Percentiles rank a stretch among this genome's conserved stretches.
Conservation (phyloP, 2,113 vertebrate species). For the Henicopernis longicauda region DNA sequence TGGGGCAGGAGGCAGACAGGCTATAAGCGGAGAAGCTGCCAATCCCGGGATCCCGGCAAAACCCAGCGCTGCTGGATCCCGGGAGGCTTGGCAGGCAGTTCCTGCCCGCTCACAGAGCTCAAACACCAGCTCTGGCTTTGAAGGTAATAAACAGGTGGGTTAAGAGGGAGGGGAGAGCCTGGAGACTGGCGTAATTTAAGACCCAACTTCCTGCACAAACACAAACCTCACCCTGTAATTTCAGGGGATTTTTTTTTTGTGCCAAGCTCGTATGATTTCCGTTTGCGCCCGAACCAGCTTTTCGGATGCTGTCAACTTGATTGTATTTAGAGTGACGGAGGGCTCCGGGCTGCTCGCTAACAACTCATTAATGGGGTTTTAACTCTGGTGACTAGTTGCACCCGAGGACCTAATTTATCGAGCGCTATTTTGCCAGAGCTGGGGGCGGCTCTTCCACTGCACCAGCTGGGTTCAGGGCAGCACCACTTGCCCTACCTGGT, state of each 20-base stretch:
- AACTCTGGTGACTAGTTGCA: neutral
- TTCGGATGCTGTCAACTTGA: neutral
- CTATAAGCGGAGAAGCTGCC: rapidly evolving
- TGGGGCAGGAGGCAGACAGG: neutral
- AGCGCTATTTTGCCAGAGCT: rapidly evolving
- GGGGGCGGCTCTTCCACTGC: neutral
- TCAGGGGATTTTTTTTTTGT: neutral
- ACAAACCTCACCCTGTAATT: neutral
- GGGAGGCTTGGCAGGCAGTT: neutral
- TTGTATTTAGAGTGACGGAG: neutral
- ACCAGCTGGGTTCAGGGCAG: rapidly evolving
- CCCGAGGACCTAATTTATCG: neutral
- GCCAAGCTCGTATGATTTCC: neutral
- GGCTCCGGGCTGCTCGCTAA: neutral
- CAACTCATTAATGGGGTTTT: neutral
- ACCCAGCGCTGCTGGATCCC: rapidly evolving
- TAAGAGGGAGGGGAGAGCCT: neutral
- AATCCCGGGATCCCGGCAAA: neutral
- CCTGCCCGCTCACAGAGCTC: neutral
- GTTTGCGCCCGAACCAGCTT: neutral
- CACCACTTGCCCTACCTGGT: conserved; percentile 76
- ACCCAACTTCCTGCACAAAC: neutral
- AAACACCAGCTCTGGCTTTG: neutral
- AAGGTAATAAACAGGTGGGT: neutral
- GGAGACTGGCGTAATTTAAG: neutral